A percentile compares a stretch with the other conserved stretches of the same genome.
phyloP scores from a whole-genome alignment of 1,140 invertebrate genomes.

The Neoseiulus cucumeris region DNA sequence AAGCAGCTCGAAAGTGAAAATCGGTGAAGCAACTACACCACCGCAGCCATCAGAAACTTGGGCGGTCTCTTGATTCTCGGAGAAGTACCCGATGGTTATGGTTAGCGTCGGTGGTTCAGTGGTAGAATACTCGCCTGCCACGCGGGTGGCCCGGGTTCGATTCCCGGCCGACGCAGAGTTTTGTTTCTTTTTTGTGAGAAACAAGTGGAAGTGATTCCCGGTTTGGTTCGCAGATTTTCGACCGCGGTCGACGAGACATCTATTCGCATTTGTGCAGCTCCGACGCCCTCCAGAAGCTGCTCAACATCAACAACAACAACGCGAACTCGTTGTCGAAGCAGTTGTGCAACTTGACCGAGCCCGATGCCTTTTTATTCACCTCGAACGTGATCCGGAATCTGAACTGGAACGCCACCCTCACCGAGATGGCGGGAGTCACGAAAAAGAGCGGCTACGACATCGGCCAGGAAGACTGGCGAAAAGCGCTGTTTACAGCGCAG shows the following conservation, averaged over 20 bases:
- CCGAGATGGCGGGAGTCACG: slow-evolving; percentile 14
- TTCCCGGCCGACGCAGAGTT: slow-evolving; percentile 51
- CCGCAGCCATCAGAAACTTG: too few relatives aligned
- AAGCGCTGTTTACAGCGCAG: slow-evolving; percentile 11
- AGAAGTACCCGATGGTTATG: too few relatives aligned
- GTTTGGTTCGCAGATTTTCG: slow-evolving; percentile 15
- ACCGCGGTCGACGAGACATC: slow-evolving; percentile 13
- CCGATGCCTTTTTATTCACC: slow-evolving; percentile 11
- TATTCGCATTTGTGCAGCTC: slow-evolving; percentile 12
- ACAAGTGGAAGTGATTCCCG: slow-evolving; percentile 12
- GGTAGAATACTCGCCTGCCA: slow-evolving; percentile 83
- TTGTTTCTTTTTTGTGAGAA: slow-evolving; percentile 18
- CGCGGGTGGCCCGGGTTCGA: slow-evolving; percentile 73
- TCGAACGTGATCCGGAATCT: slow-evolving; percentile 12
- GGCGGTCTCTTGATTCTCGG: too few relatives aligned
- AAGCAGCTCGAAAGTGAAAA: too few relatives aligned
- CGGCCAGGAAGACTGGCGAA: slow-evolving; percentile 16
- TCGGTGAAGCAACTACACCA: too few relatives aligned
- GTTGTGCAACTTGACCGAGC: slow-evolving; percentile 10
- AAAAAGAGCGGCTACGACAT: slow-evolving; percentile 16
- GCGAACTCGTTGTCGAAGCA: slow-evolving; percentile 12
- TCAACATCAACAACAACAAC: slow-evolving; percentile 3
- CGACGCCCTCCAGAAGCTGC: slow-evolving; percentile 14
- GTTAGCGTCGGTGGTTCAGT: slow-evolving; percentile 56
- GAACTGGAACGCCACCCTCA: slow-evolving; percentile 14